A percentile compares a stretch with the other conserved stretches of the same genome.
phyloP scores from a whole-genome alignment of 1,140 invertebrate species.

The Acromyrmex heyeri region DNA sequence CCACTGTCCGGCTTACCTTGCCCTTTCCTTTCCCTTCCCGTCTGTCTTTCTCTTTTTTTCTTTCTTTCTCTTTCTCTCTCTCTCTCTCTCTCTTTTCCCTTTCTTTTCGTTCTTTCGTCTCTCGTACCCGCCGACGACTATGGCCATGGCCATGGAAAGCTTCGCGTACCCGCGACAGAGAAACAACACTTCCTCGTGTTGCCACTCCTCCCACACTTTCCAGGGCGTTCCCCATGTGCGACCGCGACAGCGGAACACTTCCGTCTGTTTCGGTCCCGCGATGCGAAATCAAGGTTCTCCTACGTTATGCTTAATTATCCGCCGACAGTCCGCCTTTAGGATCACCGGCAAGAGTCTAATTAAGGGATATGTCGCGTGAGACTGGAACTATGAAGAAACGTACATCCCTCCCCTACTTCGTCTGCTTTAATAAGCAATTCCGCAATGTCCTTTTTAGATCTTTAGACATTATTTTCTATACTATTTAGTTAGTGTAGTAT shows the following conservation, averaged over 20 bases:
- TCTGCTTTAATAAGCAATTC: slow-evolving; percentile 40
- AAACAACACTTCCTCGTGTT: slow-evolving; percentile 66
- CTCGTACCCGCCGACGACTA: slow-evolving; percentile 32
- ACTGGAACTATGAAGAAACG: slow-evolving; percentile 33
- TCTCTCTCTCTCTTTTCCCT: slow-evolving; percentile 56
- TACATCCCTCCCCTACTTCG: background rate
- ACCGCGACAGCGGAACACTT: slow-evolving; percentile 47
- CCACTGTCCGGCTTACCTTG: slow-evolving; percentile 79
- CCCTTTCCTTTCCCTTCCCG: slow-evolving; percentile 72
- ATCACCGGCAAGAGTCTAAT: slow-evolving; percentile 42
- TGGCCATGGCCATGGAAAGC: slow-evolving; percentile 16
- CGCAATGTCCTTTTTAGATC: background rate
- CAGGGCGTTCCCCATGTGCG: slow-evolving; percentile 44
- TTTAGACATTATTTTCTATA: background rate
- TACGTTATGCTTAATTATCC: slow-evolving; percentile 52
- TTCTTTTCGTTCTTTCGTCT: slow-evolving; percentile 70
- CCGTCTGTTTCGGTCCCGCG: slow-evolving; percentile 43
- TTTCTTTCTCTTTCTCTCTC: slow-evolving; percentile 1
- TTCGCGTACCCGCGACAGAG: slow-evolving; percentile 37
- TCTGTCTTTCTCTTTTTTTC: slow-evolving; percentile 42
- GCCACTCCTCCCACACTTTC: slow-evolving; percentile 49
- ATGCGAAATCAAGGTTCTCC: slow-evolving; percentile 47
- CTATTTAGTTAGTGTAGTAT: background rate
- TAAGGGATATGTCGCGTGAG: slow-evolving; percentile 45
- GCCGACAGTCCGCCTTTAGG: slow-evolving; percentile 32